Conservation (phyloP, 2,888 invertebrate species). For the Drosophila mimetica region DNA sequence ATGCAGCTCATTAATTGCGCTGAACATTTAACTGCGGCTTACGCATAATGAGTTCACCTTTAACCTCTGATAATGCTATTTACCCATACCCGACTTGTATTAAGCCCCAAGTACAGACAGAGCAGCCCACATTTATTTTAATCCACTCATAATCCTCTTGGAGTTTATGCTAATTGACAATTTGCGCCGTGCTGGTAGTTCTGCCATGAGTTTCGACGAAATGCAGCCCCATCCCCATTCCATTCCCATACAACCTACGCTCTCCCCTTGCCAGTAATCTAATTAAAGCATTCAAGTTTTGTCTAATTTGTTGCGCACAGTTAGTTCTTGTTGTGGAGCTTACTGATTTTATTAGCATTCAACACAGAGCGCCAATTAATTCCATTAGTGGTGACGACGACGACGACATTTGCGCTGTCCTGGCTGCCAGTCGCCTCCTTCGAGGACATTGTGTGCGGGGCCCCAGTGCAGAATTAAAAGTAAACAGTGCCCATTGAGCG, state of each 20-base stretch:
- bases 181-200: slow-evolving; percentile 20
- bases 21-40: slow-evolving; percentile 33
- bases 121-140: slow-evolving; percentile 42
- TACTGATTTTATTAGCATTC: slow-evolving; percentile 67
- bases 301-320: slow-evolving; percentile 58
- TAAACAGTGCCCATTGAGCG: slow-evolving; percentile 9
- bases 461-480: not conserved
- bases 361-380: slow-evolving; percentile 67
- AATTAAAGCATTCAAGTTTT: slow-evolving; percentile 65
- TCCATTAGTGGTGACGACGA: slow-evolving; percentile 57
- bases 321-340: slow-evolving; percentile 51
- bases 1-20: slow-evolving; percentile 17
- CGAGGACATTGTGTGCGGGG: not conserved
- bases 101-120: slow-evolving; percentile 6
- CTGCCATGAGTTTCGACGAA: slow-evolving; percentile 26
- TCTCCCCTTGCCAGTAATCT: slow-evolving; percentile 37
- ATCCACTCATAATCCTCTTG: slow-evolving; percentile 50
- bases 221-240: slow-evolving; percentile 18
- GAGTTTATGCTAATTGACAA: slow-evolving; percentile 49
- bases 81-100: not conserved
- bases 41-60: slow-evolving; percentile 39
- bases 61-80: slow-evolving; percentile 32
- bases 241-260: not conserved
- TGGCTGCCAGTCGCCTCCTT: slow-evolving; percentile 4
- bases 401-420: slow-evolving; percentile 28